These are phyloP conservation scores for Nymphalis polychloros DNA, from an alignment of 2,888 invertebrate species.

Conservation along the genomic window DNA sequence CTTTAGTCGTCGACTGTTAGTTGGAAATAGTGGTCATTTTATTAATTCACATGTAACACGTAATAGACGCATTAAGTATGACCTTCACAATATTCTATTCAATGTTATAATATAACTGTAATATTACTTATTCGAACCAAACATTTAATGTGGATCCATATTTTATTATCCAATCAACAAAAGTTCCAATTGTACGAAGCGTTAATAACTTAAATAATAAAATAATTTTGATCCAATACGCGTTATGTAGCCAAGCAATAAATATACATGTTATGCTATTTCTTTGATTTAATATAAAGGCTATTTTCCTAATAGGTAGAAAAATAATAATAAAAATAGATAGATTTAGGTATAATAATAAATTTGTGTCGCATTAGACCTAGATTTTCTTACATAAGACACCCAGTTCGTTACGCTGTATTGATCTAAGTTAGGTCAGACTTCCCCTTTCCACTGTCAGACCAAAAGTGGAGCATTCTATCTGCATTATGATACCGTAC, in stretches of 20 bases:
- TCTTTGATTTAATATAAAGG: no score
- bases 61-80: constrained; percentile 30
- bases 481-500: constrained; percentile 11
- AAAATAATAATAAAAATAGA: neutral
- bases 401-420: constrained; percentile 11
- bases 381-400: neutral
- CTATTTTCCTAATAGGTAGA: no score
- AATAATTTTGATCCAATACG: no score
- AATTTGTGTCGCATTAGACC: neutral
- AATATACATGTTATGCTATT: no score
- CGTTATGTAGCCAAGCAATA: no score
- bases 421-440: constrained; percentile 12
- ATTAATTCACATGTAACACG: constrained; percentile 26
- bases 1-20: constrained; percentile 11
- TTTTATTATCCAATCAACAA: no score
- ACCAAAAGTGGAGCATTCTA: neutral
- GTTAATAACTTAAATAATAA: no score
- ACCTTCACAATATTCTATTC: constrained; percentile 19
- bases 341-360: neutral
- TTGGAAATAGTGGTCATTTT: constrained; percentile 16
- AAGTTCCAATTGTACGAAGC: no score
- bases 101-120: neutral
- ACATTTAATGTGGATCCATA: neutral
- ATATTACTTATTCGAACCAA: neutral
- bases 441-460: neutral